phyloP scores from a whole-genome alignment of 2,888 invertebrate species.

The Ligdia adustata region DNA sequence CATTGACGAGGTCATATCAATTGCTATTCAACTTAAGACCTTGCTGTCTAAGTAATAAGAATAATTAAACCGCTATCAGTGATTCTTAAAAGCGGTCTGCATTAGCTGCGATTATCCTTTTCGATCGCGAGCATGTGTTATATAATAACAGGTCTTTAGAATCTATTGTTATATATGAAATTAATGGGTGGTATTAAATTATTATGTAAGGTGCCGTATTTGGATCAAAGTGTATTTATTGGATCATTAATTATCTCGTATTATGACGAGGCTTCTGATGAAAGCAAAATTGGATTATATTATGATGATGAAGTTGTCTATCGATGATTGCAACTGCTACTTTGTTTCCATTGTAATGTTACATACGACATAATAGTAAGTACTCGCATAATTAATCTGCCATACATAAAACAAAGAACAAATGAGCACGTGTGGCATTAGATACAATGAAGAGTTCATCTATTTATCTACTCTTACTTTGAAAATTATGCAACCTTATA shows the following conservation, averaged over 20 bases:
- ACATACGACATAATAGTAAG: too few species aligned
- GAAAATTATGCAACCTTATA: too few species aligned
- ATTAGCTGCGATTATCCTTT: slow-evolving; percentile 29
- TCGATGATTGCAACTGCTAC: too few species aligned
- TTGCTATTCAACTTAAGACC: slow-evolving; percentile 36
- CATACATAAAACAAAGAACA: too few species aligned
- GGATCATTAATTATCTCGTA: slow-evolving; percentile 22
- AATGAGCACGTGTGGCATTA: too few species aligned
- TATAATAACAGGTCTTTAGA: slow-evolving; percentile 35
- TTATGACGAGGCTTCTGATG: slow-evolving; percentile 1
- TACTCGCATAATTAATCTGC: too few species aligned
- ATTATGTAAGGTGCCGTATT: slow-evolving; percentile 25
- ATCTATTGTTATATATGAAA: slow-evolving; percentile 29
- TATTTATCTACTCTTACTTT: too few species aligned
- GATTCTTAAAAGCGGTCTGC: slow-evolving; percentile 6
- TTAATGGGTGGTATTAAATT: slow-evolving; percentile 14
- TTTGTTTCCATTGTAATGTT: too few species aligned
- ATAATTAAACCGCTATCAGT: slow-evolving; percentile 18
- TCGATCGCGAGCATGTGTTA: slow-evolving; percentile 36
- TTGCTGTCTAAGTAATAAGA: slow-evolving; percentile 35
- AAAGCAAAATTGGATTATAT: slow-evolving; percentile 5
- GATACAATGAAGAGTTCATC: too few species aligned
- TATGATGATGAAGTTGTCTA: background rate
- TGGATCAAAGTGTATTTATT: slow-evolving; percentile 24
- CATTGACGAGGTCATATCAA: slow-evolving; percentile 31